Evolutionary conservation across 1,140 invertebrate genomes (phyloP).

Genomic region (Aporrectodea caliginosa): DNA sequence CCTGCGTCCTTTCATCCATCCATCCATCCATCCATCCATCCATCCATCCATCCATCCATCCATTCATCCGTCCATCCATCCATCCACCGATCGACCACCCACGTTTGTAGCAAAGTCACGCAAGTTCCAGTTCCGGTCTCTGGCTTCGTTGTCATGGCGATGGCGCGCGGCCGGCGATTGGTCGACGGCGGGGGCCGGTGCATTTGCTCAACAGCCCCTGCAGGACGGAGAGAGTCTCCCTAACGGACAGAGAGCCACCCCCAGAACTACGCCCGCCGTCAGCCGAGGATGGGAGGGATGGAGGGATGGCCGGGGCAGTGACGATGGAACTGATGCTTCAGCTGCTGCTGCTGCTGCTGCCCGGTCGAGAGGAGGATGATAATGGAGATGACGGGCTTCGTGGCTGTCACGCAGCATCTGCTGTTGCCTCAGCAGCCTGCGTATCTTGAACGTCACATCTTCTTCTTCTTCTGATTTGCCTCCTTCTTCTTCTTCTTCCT

Average conservation of each 20-base stretch:
- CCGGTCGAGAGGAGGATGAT: background rate
- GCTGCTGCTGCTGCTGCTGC: too few relatives aligned
- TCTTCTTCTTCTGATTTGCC: background rate
- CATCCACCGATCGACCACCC: too few relatives aligned
- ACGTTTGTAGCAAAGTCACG: background rate
- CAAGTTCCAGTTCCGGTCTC: constrained; percentile 1
- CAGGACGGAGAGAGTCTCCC: too few relatives aligned
- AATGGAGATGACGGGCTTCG: background rate
- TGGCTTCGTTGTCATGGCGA: background rate
- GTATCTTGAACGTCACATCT: background rate
- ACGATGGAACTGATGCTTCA: too few relatives aligned
- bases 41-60: too few relatives aligned
- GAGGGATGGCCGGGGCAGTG: background rate
- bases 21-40: too few relatives aligned
- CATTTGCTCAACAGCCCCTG: too few relatives aligned
- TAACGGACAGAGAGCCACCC: background rate
- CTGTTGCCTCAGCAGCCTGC: background rate
- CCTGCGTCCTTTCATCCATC: too few relatives aligned
- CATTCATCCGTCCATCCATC: too few relatives aligned
- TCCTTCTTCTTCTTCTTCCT: background rate
- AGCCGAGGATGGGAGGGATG: background rate
- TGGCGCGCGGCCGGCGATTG: background rate
- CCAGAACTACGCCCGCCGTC: background rate
- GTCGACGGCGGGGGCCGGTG: background rate
- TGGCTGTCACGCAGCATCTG: background rate